phyloP scores from a whole-genome alignment of 2,888 invertebrate species.

The Antheraea assamensis region DNA sequence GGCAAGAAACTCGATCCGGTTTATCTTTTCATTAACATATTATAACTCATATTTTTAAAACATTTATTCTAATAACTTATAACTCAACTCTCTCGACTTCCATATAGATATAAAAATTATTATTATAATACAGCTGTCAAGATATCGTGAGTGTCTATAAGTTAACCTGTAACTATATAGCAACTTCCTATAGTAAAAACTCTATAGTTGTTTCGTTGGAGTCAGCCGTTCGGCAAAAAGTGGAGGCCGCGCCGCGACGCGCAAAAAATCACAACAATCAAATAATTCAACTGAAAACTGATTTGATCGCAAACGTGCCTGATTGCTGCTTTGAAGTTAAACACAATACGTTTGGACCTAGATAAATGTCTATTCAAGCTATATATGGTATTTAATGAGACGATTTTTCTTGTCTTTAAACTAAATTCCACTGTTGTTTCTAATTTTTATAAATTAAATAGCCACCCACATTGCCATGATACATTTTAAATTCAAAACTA shows the following conservation, averaged over 20 bases:
- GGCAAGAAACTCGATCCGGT: no score
- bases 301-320: constrained; percentile 11
- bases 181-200: constrained; percentile 11
- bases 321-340: neutral
- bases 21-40: no score
- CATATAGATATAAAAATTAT: neutral
- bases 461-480: neutral
- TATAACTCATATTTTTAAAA: no score
- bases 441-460: neutral
- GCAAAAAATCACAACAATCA: constrained; percentile 13
- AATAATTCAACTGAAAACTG: constrained; percentile 9
- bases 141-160: constrained; percentile 6
- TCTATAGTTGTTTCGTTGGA: constrained; percentile 2
- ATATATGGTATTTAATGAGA: neutral
- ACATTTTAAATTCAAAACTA: neutral
- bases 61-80: neutral
- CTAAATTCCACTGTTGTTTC: neutral
- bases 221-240: constrained; percentile 5
- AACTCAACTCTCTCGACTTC: neutral
- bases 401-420: neutral
- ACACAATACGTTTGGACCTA: neutral
- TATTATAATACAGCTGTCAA: constrained; percentile 4
- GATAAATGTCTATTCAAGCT: neutral
- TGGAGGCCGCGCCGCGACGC: constrained; percentile 10
- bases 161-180: neutral